Evolutionary conservation across 1,140 invertebrate genomes (phyloP).

Genomic region (Ericerus pela): DNA sequence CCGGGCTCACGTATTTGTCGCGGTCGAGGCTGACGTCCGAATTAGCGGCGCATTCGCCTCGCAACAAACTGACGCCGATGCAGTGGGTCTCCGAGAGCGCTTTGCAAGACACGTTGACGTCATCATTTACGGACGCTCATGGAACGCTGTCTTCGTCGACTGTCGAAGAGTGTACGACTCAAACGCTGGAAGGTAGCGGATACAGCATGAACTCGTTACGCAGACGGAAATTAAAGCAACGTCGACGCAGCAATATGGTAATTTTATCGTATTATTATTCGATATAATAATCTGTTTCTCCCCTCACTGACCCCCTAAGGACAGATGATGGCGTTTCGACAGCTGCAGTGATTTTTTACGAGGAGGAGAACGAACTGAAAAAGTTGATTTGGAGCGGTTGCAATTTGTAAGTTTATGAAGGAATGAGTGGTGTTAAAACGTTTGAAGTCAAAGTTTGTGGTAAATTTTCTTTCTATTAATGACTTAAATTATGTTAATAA

Average conservation of each 20-base stretch:
- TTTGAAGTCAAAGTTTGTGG: too few relatives aligned
- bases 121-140: constrained; percentile 22
- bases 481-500: too few relatives aligned
- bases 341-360: too few relatives aligned
- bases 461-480: too few relatives aligned
- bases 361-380: too few relatives aligned
- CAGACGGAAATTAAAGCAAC: constrained; percentile 44
- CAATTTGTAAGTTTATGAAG: too few relatives aligned
- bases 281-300: background rate
- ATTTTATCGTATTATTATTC: constrained; percentile 19
- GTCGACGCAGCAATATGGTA: constrained; percentile 40
- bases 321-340: too few relatives aligned
- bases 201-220: constrained; percentile 39
- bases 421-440: too few relatives aligned
- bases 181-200: constrained; percentile 34
- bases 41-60: constrained; percentile 22
- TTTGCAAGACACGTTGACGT: constrained; percentile 41
- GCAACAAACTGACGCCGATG: constrained; percentile 34
- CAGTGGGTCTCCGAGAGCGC: constrained; percentile 75
- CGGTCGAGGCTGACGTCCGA: constrained; percentile 25
- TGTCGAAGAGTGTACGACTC: constrained; percentile 41
- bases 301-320: too few relatives aligned
- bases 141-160: constrained; percentile 34
- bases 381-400: too few relatives aligned
- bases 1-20: constrained; percentile 27